These are phyloP conservation scores for Oreohelix idahoensis DNA, from an alignment of 1,140 invertebrate species.

Conservation along the genomic window DNA sequence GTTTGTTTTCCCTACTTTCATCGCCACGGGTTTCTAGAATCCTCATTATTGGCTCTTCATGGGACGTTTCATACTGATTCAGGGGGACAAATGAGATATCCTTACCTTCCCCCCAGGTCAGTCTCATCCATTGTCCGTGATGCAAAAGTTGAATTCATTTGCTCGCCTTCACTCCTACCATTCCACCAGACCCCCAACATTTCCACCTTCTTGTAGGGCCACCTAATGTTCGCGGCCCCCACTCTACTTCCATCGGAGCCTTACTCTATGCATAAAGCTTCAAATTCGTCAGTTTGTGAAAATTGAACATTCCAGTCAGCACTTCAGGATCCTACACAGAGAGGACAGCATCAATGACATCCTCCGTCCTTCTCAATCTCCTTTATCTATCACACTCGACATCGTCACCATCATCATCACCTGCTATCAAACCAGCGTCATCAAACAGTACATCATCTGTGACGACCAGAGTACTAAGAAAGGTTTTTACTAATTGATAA, in stretches of 20 bases:
- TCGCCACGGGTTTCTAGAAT: constrained; percentile 50
- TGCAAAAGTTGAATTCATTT: constrained; percentile 44
- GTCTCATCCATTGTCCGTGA: constrained; percentile 43
- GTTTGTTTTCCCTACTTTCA: constrained; percentile 65
- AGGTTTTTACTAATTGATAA: constrained; percentile 69
- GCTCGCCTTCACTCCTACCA: neutral
- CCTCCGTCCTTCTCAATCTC: neutral
- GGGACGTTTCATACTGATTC: constrained; percentile 33
- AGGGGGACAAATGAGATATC: constrained; percentile 37
- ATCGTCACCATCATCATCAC: constrained; percentile 12
- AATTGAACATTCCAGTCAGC: constrained; percentile 19
- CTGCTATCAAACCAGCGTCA: neutral
- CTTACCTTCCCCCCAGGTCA: constrained; percentile 48
- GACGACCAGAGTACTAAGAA: constrained; percentile 48
- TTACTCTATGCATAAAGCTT: neutral
- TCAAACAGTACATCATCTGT: constrained; percentile 34
- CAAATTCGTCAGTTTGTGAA: constrained; percentile 19
- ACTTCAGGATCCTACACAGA: too few relatives aligned
- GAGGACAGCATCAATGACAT: constrained; percentile 29
- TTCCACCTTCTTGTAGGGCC: constrained; percentile 27
- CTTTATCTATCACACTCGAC: constrained; percentile 30
- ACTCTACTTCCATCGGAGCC: neutral
- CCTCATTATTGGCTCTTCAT: constrained; percentile 51
- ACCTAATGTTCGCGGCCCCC: constrained; percentile 10
- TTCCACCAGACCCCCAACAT: constrained; percentile 31